Percentiles rank a stretch among this genome's conserved stretches.
Conservation (phyloP, 2,888 invertebrate species). For the Hipparchia semele region DNA sequence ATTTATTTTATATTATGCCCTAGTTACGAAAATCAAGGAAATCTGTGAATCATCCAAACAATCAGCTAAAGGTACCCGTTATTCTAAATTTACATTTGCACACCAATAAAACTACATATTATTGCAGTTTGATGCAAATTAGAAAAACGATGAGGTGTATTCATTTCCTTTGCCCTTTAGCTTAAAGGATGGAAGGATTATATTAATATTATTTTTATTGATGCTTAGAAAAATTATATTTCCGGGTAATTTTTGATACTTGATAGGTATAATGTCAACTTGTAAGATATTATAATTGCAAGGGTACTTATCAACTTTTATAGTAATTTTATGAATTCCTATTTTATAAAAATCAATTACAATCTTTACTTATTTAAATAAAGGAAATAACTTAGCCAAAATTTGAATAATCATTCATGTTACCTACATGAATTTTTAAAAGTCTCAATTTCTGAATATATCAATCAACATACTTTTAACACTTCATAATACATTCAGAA, state of each 20-base stretch:
- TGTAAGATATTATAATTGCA: background rate
- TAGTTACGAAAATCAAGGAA: slow-evolving; percentile 10
- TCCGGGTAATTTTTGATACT: slow-evolving; percentile 6
- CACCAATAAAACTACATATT: slow-evolving; percentile 6
- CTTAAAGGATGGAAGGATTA: slow-evolving; percentile 3
- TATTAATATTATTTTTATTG: background rate
- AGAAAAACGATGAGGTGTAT: slow-evolving; percentile 5
- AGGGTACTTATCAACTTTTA: too few relatives aligned
- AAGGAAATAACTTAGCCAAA: too few relatives aligned
- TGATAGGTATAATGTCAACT: background rate
- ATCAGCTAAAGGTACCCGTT: background rate
- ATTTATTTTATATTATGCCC: too few relatives aligned
- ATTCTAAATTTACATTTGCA: slow-evolving; percentile 20
- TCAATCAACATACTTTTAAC: too few relatives aligned
- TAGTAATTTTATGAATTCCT: too few relatives aligned
- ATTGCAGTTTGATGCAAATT: slow-evolving; percentile 26
- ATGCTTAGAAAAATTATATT: slow-evolving; percentile 1
- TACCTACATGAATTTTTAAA: background rate
- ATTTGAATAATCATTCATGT: too few relatives aligned
- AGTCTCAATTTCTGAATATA: background rate
- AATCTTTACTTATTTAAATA: too few relatives aligned
- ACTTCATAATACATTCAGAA: background rate
- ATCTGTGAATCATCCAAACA: slow-evolving; percentile 16
- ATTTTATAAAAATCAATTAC: too few relatives aligned
- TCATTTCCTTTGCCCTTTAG: slow-evolving; percentile 27